These are phyloP conservation scores for Fregetta grallaria DNA, from an alignment of 2,113 vertebrate genomes.

Conservation along the genomic window DNA sequence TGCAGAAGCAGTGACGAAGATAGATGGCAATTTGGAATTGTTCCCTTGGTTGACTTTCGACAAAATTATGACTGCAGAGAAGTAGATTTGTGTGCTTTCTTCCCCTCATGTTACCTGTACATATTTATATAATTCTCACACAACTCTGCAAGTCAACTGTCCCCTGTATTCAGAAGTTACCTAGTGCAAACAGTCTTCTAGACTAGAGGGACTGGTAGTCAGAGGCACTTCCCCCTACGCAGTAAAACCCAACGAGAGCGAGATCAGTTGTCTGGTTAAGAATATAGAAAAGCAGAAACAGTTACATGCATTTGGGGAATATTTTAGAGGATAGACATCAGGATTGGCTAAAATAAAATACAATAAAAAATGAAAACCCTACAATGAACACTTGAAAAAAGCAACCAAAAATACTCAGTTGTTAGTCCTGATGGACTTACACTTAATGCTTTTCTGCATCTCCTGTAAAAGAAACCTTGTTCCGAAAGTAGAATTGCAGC, in stretches of 20 bases:
- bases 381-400: not conserved
- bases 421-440: not conserved
- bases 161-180: not conserved
- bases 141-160: not conserved
- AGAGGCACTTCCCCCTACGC: not conserved
- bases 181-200: not conserved
- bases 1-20: not conserved
- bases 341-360: not conserved
- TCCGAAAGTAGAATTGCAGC: not conserved
- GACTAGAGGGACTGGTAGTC: not conserved
- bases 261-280: not conserved
- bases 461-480: not conserved
- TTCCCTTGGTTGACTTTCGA: not conserved
- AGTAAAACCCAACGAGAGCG: not conserved
- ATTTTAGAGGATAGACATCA: not conserved
- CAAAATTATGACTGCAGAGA: not conserved
- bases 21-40: not conserved
- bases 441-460: not conserved
- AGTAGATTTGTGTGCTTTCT: not conserved
- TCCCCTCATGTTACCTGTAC: rapidly evolving
- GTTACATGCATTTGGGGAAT: not conserved
- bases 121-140: not conserved
- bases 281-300: not conserved
- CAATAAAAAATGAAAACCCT: not conserved
- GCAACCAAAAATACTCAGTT: not conserved